Evolutionary conservation across 2,113 vertebrate genomes (phyloP).

Genomic region (Genyomyrus donnyi): DNA sequence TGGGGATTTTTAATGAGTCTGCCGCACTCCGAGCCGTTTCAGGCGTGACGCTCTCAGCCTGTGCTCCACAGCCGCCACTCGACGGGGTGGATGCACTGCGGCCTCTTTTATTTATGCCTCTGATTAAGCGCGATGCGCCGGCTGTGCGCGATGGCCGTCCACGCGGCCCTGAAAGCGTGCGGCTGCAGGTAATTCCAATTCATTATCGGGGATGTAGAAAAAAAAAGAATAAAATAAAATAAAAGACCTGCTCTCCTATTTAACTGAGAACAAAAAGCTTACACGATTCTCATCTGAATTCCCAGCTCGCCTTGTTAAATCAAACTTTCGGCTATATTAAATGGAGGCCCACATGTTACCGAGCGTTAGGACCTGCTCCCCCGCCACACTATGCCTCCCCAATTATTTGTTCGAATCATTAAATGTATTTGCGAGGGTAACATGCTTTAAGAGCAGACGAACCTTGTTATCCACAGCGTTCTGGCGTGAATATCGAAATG

Average conservation of each 20-base stretch:
- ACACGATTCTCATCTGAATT: constrained; percentile 32
- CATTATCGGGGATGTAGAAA: constrained; percentile 26
- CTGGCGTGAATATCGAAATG: not conserved
- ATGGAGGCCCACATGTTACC: constrained; percentile 19
- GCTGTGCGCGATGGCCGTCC: constrained; percentile 42
- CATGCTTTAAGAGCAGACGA: not conserved
- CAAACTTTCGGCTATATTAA: constrained; percentile 37
- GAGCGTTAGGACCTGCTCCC: constrained; percentile 12
- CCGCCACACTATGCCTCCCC: not conserved
- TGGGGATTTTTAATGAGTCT: constrained; percentile 30
- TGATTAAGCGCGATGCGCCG: constrained; percentile 48
- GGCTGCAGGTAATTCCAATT: constrained; percentile 39
- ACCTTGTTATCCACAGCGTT: not conserved
- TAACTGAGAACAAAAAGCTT: constrained; percentile 40
- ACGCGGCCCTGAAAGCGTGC: constrained; percentile 38
- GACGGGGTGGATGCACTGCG: constrained; percentile 28
- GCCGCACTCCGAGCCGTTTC: not conserved
- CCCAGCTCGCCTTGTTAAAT: constrained; percentile 34
- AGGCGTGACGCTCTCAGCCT: constrained; percentile 24
- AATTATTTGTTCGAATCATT: not conserved
- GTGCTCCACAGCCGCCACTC: not conserved
- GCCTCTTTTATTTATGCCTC: constrained; percentile 57
- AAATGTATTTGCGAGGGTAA: not conserved
- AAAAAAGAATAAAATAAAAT: constrained; percentile 24
- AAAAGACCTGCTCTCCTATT: constrained; percentile 25